phyloP scores from a whole-genome alignment of 2,888 invertebrate species.

The Epinotia nisella region DNA sequence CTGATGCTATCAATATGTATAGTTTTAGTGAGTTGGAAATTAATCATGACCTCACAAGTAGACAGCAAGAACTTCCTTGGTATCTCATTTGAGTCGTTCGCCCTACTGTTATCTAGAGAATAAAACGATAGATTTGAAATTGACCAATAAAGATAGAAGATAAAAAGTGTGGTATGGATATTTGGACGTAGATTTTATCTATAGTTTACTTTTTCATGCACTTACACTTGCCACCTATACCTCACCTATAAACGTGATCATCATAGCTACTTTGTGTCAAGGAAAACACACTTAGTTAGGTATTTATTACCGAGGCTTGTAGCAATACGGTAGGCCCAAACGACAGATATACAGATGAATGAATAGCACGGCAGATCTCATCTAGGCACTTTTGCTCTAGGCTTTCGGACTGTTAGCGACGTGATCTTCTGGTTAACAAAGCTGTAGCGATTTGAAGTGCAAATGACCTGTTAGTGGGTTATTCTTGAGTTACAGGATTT shows the following conservation, averaged over 20 bases:
- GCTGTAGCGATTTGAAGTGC: slow-evolving; percentile 29
- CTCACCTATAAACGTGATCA: too few relatives aligned
- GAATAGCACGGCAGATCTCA: too few relatives aligned
- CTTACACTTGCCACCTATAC: too few relatives aligned
- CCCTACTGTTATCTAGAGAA: background rate
- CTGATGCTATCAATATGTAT: slow-evolving; percentile 14
- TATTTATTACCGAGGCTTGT: too few relatives aligned
- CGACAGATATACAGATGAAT: too few relatives aligned
- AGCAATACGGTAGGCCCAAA: too few relatives aligned
- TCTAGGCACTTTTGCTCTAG: too few relatives aligned
- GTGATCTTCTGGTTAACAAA: slow-evolving; percentile 33
- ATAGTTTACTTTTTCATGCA: background rate
- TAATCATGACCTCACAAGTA: slow-evolving; percentile 19
- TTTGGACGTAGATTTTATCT: too few relatives aligned
- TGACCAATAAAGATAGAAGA: too few relatives aligned
- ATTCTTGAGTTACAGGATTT: slow-evolving; percentile 10
- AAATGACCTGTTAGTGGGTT: slow-evolving; percentile 26
- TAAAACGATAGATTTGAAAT: background rate
- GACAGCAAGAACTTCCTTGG: background rate
- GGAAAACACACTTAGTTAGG: too few relatives aligned
- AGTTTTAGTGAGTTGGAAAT: slow-evolving; percentile 19
- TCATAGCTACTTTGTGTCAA: too few relatives aligned
- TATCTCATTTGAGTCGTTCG: background rate
- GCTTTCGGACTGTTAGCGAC: background rate
- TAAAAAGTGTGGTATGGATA: too few relatives aligned